Percentiles rank a stretch among this genome's conserved stretches.
These are phyloP conservation scores for Coccyzus lansbergi DNA, from an alignment of 2,797 vertebrate species.

Conservation along the genomic window DNA sequence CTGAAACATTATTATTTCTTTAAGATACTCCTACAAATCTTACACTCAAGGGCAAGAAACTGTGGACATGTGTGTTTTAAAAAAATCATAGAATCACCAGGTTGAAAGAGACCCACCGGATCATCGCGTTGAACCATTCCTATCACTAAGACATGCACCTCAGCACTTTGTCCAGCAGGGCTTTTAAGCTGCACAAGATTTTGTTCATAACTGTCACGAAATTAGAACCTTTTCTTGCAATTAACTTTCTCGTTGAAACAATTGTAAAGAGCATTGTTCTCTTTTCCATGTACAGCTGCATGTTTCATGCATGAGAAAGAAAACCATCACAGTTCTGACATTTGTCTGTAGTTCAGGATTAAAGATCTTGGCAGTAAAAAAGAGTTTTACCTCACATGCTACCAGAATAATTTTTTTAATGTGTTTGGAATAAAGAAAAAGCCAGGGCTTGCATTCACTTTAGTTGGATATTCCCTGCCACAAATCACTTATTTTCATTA, in stretches of 20 bases:
- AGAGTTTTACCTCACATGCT: not conserved
- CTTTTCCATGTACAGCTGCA: not conserved
- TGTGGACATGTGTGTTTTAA: not conserved
- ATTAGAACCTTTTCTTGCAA: not conserved
- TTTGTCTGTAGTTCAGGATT: not conserved
- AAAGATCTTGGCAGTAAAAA: not conserved
- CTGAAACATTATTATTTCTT: not conserved
- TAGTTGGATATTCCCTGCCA: not conserved
- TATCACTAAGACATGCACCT: too few species aligned
- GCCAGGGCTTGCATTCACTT: not conserved
- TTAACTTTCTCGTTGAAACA: slow-evolving; percentile 7
- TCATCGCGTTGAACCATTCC: too few species aligned
- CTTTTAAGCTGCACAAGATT: not conserved
- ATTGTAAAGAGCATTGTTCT: not conserved
- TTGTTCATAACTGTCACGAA: not conserved
- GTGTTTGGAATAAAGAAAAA: not conserved
- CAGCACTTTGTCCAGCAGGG: too few species aligned
- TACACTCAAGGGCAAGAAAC: not conserved
- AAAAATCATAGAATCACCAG: too few species aligned
- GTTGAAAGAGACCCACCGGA: too few species aligned
- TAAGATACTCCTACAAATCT: not conserved
- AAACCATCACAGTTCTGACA: not conserved
- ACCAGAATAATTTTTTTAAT: not conserved
- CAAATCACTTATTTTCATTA: not conserved
- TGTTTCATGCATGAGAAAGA: not conserved